Percentiles rank a stretch among this genome's conserved stretches.
Conservation (phyloP, 2,888 invertebrate species). For the Netelia fuscicornis region DNA sequence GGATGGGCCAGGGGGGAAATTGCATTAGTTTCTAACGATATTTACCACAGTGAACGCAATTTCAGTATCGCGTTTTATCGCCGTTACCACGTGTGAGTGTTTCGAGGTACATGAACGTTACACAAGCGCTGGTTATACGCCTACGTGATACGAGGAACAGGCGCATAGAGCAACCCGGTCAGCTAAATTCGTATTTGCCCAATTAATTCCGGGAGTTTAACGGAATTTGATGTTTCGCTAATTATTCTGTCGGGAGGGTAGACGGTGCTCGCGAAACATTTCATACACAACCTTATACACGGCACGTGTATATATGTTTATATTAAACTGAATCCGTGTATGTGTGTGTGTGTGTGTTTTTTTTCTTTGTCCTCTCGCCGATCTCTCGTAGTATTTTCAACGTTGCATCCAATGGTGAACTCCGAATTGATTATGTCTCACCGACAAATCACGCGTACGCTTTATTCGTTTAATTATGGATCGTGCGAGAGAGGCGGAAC, state of each 20-base stretch:
- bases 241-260: conserved; percentile 79
- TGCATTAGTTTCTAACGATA: conserved; percentile 81
- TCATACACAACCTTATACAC: conserved; percentile 48
- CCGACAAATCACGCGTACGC: conserved; percentile 49
- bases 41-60: conserved; percentile 77
- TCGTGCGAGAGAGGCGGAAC: neutral
- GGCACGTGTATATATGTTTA: conserved; percentile 27
- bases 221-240: conserved; percentile 82
- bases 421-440: conserved; percentile 65
- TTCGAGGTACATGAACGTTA: conserved; percentile 20
- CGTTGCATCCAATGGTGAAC: conserved; percentile 39
- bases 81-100: conserved; percentile 44
- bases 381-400: conserved; percentile 41
- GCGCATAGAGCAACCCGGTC: conserved; percentile 67
- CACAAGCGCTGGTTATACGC: neutral
- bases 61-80: conserved; percentile 72
- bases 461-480: conserved; percentile 59
- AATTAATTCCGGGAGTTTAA: conserved; percentile 82
- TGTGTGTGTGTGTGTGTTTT: conserved; percentile 8
- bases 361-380: conserved; percentile 30
- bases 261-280: conserved; percentile 65
- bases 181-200: conserved; percentile 82
- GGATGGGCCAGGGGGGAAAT: conserved; percentile 73
- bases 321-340: neutral
- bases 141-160: conserved; percentile 12